Evolutionary conservation across 1,140 invertebrate genomes (phyloP).

Genomic region (Anthonomus grandis): DNA sequence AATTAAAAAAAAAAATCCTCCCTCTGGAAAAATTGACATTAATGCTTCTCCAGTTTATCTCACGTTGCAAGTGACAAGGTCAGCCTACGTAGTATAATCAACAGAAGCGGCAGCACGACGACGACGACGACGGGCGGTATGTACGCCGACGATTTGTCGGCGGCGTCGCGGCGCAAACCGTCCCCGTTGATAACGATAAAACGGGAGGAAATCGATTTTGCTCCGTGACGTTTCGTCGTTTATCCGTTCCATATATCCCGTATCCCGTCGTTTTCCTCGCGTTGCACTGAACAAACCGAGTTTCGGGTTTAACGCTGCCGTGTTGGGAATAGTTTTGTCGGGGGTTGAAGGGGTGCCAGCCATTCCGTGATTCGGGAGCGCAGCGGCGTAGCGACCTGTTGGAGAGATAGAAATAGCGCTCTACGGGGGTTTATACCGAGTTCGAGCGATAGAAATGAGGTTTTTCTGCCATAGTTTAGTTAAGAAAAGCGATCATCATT

Average conservation of each 20-base stretch:
- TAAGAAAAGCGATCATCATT: too few relatives aligned
- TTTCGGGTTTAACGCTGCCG: conserved; percentile 11
- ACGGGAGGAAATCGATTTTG: conserved; percentile 21
- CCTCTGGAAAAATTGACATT: too few relatives aligned
- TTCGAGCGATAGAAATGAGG: too few relatives aligned
- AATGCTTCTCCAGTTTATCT: not conserved
- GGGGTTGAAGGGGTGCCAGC: too few relatives aligned
- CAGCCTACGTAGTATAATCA: too few relatives aligned
- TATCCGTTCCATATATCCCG: too few relatives aligned
- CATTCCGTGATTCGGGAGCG: conserved; percentile 2
- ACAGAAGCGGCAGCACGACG: not conserved
- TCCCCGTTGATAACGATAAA: conserved; percentile 18
- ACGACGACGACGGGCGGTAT: conserved; percentile 12
- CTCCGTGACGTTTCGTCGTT: conserved; percentile 12
- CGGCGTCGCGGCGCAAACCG: conserved; percentile 14
- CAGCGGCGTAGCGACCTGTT: conserved; percentile 4
- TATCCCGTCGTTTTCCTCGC: conserved; percentile 11
- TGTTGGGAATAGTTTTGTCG: conserved; percentile 17
- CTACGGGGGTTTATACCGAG: not conserved
- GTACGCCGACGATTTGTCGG: too few relatives aligned
- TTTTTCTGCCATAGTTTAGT: too few relatives aligned
- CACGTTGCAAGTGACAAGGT: conserved; percentile 15
- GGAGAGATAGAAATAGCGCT: not conserved
- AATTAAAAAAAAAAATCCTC: too few relatives aligned
- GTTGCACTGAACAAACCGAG: conserved; percentile 21